phyloP scores from a whole-genome alignment of 2,113 vertebrate genomes.

The Leucoraja erinaceus region DNA sequence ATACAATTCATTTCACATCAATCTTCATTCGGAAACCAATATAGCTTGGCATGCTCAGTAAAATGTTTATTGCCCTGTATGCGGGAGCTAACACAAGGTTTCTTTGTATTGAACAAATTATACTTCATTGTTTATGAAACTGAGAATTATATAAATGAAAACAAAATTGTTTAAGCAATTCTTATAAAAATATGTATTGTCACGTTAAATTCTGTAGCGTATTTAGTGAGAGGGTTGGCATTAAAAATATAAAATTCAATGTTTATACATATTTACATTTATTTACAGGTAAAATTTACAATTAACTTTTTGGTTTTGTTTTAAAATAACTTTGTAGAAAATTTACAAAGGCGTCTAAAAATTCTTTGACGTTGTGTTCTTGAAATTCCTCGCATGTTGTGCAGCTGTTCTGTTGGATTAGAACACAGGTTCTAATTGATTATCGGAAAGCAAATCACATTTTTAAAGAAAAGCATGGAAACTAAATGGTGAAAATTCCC shows the following conservation, averaged over 20 bases:
- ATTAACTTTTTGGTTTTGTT: background rate
- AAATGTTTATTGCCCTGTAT: background rate
- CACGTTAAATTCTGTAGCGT: background rate
- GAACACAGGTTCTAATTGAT: background rate
- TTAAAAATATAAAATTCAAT: conserved; percentile 28
- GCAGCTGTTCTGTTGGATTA: background rate
- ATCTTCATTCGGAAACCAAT: background rate
- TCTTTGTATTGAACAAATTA: background rate
- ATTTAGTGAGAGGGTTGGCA: background rate
- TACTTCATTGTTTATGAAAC: background rate
- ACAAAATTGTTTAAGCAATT: background rate
- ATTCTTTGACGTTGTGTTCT: conserved; percentile 57
- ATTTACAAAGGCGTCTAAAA: conserved; percentile 52
- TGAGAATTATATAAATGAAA: background rate
- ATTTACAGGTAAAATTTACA: background rate
- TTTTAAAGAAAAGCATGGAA: background rate
- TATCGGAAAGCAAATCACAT: background rate
- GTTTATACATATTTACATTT: background rate
- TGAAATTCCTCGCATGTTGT: conserved; percentile 59
- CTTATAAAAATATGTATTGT: background rate
- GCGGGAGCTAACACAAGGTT: background rate
- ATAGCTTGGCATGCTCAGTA: background rate
- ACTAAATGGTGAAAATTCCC: background rate
- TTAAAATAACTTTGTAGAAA: conserved; percentile 40
- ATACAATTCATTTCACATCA: too few species aligned